Evolutionary conservation across 2,888 invertebrate genomes (phyloP), one percentile per base, ranked within the genome.

Genomic region (Drosophila demipolita): DNA sequence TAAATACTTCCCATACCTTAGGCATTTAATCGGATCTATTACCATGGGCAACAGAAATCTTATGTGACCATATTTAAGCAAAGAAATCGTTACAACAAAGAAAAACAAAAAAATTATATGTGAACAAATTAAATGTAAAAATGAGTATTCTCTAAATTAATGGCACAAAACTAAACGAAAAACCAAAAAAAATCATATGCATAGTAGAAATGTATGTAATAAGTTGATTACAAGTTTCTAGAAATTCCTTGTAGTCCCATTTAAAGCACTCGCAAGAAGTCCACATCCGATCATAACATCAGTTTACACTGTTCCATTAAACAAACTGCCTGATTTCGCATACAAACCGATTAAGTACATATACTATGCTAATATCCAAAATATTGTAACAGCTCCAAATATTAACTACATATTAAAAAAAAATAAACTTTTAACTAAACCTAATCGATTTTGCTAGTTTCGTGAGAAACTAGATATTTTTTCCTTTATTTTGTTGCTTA

Each of bases 361-460:
- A 62, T 50, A 68, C 66, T 75, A 83, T 80, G 78, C 76, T 74
- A 73, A 72, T 74, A 73, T 68, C 71, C 74, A 72, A 67, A 79
- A 81, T 81, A 84, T 76, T 89, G 84, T 84, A 89, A 87, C 79
- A 81, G 87, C 87, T 84, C 79, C 89, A 89, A 71, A 75, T 76
- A 89, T 74, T 83, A 80, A 68, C 66, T 75, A 75, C 65, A 63
- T 70, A 75, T 75, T 81, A 45, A 8, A 59, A 8, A 59, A 63
- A 70, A 84, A 89, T 84, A 84, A 83, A 84, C 72, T 81, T 81
- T 79, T 83, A 67, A 81, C 74, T 78, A 67, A 86, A 70, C 57
- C 17, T 42, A 53, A 55, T 15, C 15, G 29, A 64, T 49, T 9
- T 20, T 15, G 6, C 6, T 48, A 6, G 15, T 45, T 12, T 45